phyloP scores from a whole-genome alignment of 1,140 invertebrate species.

The Brachionus rubens region DNA sequence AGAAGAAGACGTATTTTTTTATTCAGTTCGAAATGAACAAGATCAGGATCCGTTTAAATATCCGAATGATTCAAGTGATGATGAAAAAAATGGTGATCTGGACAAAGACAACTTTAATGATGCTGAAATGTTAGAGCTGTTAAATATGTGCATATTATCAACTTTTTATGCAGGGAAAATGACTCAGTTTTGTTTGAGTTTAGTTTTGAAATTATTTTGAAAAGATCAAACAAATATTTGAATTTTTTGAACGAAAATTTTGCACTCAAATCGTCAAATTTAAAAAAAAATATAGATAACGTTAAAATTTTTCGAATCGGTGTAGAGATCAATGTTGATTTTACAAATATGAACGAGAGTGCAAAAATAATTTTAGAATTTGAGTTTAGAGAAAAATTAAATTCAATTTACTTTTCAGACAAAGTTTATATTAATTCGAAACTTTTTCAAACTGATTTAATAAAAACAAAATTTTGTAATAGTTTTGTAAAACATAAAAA shows the following conservation, averaged over 20 bases:
- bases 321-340: background rate
- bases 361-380: background rate
- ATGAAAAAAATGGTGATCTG: too few relatives aligned
- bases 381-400: background rate
- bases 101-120: too few relatives aligned
- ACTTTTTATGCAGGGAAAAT: too few relatives aligned
- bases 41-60: too few relatives aligned
- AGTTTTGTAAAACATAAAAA: background rate
- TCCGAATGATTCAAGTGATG: too few relatives aligned
- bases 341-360: too few relatives aligned
- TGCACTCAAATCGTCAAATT: slow-evolving; percentile 2
- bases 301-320: background rate
- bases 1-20: too few relatives aligned
- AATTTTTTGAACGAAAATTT: slow-evolving; percentile 27
- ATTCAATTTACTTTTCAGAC: background rate
- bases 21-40: too few relatives aligned
- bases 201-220: too few relatives aligned
- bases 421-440: background rate
- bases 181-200: too few relatives aligned
- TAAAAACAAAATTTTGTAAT: background rate
- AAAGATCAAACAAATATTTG: background rate
- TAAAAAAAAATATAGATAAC: background rate
- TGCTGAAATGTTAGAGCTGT: too few relatives aligned
- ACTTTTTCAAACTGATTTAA: background rate
- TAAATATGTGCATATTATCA: too few relatives aligned